Evolutionary conservation across 1,140 invertebrate genomes (phyloP).

Genomic region (Drosophila cardini): DNA sequence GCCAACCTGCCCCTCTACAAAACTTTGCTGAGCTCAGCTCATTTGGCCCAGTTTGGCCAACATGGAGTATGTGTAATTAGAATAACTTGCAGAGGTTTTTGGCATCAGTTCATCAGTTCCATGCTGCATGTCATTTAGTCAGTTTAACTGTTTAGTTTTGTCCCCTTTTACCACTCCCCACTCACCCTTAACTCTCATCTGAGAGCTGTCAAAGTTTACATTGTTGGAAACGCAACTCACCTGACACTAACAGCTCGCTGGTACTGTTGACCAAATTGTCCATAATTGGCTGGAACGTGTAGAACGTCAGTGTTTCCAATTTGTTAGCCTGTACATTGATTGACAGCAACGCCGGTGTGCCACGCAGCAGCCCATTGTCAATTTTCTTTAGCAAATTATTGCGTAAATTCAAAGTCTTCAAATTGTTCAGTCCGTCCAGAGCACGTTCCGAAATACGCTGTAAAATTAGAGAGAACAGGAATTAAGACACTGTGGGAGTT

Average conservation of each 20-base stretch:
- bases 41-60: conserved; percentile 46
- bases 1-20: conserved; percentile 7
- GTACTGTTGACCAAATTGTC: conserved; percentile 89
- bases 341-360: conserved; percentile 87
- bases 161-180: conserved; percentile 34
- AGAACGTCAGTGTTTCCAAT: conserved; percentile 90
- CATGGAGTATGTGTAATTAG: conserved; percentile 79
- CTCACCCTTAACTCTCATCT: background rate
- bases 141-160: conserved; percentile 33
- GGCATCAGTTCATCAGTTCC: conserved; percentile 27
- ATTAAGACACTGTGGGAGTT: background rate
- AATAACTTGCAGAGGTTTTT: conserved; percentile 63
- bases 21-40: conserved; percentile 51
- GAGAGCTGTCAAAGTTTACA: conserved; percentile 45
- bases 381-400: conserved; percentile 90
- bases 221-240: conserved; percentile 87
- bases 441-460: conserved; percentile 89
- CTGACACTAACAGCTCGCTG: conserved; percentile 90
- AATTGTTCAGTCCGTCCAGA: conserved; percentile 88
- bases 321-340: conserved; percentile 90
- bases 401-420: conserved; percentile 88
- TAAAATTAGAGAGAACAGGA: conserved; percentile 6
- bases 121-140: conserved; percentile 39
- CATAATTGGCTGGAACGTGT: conserved; percentile 90
- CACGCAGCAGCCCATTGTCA: conserved; percentile 88